phyloP scores from a whole-genome alignment of 1,140 invertebrate species.

The Penaeus japonicus region DNA sequence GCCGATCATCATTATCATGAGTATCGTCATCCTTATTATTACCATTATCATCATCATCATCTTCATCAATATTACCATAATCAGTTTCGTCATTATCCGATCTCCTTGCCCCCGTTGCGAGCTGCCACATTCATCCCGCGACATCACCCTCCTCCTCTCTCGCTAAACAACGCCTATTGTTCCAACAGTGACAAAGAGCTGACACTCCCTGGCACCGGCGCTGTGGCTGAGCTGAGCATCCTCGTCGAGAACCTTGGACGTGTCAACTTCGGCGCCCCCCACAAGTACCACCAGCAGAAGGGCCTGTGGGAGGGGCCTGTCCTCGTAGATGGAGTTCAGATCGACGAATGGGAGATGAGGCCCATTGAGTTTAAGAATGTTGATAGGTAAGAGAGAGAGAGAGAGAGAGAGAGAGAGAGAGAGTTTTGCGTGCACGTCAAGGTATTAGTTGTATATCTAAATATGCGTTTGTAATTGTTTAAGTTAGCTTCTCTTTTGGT shows the following conservation, averaged over 20 bases:
- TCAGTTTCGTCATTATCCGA: too few species aligned
- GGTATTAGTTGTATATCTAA: background rate
- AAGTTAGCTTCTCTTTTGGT: too few species aligned
- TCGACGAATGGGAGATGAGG: constrained; percentile 67
- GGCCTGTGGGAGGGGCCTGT: constrained; percentile 67
- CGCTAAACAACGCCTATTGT: background rate
- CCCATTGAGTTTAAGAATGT: constrained; percentile 68
- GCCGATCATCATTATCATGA: too few species aligned
- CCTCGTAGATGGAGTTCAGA: constrained; percentile 63
- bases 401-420: too few species aligned
- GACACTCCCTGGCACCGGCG: constrained; percentile 45
- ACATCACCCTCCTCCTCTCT: background rate
- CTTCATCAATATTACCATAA: too few species aligned
- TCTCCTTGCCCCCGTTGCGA: too few species aligned
- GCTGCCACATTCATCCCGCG: too few species aligned
- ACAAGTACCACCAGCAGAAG: constrained; percentile 67
- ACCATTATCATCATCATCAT: too few species aligned
- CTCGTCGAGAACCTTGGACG: constrained; percentile 72
- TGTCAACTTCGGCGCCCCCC: constrained; percentile 68
- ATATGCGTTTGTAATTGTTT: background rate
- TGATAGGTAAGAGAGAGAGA: constrained; percentile 22
- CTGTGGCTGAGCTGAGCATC: constrained; percentile 65
- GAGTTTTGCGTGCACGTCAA: too few species aligned
- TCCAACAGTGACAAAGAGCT: constrained; percentile 57
- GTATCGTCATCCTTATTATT: too few species aligned